Percentiles rank a stretch among this genome's conserved stretches.
Conservation (phyloP, 2,797 vertebrate species). For the Notoglanidium macrostoma region DNA sequence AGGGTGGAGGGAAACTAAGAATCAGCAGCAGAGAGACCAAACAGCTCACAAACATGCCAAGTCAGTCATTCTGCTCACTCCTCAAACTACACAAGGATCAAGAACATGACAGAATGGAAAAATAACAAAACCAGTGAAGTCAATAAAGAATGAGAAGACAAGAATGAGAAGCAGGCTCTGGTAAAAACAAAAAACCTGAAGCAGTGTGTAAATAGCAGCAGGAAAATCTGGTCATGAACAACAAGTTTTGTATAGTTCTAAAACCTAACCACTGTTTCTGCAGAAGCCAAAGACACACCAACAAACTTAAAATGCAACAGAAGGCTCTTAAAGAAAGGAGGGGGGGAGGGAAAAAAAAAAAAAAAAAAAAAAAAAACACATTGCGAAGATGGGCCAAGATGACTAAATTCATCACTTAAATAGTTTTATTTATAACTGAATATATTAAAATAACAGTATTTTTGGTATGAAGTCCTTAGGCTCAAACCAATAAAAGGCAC, state of each 20-base stretch:
- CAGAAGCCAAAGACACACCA: neutral
- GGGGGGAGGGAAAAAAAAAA: no score
- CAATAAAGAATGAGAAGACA: neutral
- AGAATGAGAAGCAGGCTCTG: neutral
- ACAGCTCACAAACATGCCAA: neutral
- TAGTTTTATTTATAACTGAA: slow-evolving; percentile 62
- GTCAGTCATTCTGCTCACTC: neutral
- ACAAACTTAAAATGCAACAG: neutral
- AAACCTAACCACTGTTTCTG: neutral
- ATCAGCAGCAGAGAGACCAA: neutral
- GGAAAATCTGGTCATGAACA: neutral
- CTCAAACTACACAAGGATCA: neutral
- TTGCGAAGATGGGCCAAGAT: neutral
- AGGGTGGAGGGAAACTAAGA: neutral
- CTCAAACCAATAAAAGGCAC: neutral
- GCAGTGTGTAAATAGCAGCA: neutral
- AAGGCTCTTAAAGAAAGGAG: no score
- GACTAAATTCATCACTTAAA: neutral
- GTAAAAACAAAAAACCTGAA: neutral
- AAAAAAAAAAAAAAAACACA: neutral
- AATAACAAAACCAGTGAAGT: neutral
- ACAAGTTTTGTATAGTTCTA: neutral
- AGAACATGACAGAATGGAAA: neutral
- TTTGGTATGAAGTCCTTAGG: neutral
- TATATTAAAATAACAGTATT: slow-evolving; percentile 55